Percentiles rank a stretch among this genome's conserved stretches.
These are phyloP conservation scores for Augochlora pura DNA, from an alignment of 1,140 invertebrate species.

Conservation along the genomic window DNA sequence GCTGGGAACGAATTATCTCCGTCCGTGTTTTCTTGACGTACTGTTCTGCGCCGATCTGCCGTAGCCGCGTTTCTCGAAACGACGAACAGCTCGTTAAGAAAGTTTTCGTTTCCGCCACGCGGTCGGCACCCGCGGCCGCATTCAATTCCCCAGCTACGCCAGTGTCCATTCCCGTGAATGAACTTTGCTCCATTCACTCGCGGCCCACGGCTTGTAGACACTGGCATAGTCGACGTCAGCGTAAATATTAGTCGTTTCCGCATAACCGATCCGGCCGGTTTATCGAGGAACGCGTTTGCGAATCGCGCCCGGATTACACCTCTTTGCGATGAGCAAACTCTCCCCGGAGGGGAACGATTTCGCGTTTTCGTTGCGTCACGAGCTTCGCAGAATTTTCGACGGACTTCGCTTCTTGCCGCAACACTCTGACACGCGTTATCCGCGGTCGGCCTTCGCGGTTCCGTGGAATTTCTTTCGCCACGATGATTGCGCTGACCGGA, in stretches of 20 bases:
- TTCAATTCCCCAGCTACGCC: slow-evolving; percentile 17
- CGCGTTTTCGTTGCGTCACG: too few species aligned
- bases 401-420: too few species aligned
- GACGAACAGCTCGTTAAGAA: slow-evolving; percentile 42
- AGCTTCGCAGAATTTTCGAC: too few species aligned
- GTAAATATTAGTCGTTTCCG: slow-evolving; percentile 17
- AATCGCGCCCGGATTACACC: too few species aligned
- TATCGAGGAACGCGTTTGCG: neutral
- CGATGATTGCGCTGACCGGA: too few species aligned
- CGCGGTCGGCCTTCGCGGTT: too few species aligned
- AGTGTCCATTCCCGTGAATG: slow-evolving; percentile 27
- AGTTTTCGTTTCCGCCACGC: slow-evolving; percentile 39
- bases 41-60: neutral
- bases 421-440: too few species aligned
- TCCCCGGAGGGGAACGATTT: too few species aligned
- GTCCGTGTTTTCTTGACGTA: slow-evolving; percentile 36
- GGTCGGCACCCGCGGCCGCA: neutral
- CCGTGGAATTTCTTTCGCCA: too few species aligned
- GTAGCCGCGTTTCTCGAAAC: slow-evolving; percentile 9
- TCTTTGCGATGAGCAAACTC: too few species aligned
- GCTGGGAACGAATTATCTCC: slow-evolving; percentile 38
- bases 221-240: neutral
- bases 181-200: slow-evolving; percentile 30
- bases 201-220: neutral
- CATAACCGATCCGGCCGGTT: neutral